phyloP scores from a whole-genome alignment of 2,113 vertebrate species.

The Pelvicachromis taeniatus region DNA sequence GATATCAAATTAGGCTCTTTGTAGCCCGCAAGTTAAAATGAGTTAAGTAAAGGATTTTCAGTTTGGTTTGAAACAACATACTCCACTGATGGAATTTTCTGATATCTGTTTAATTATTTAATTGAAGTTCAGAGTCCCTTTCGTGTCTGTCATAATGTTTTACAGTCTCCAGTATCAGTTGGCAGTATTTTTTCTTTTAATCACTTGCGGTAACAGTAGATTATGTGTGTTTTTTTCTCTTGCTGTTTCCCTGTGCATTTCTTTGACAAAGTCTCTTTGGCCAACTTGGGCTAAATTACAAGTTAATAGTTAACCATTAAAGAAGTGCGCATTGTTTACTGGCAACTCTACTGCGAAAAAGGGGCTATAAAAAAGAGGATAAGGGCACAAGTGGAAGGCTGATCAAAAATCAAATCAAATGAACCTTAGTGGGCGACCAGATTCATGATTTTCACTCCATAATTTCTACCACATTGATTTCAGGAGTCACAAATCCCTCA shows the following conservation, averaged over 20 bases:
- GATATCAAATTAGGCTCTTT: background rate
- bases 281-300: background rate
- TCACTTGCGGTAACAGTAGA: background rate
- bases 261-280: background rate
- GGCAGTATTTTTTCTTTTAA: constrained; percentile 2
- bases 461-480: background rate
- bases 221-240: background rate
- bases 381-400: background rate
- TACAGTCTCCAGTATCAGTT: constrained; percentile 3
- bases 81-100: background rate
- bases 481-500: background rate
- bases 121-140: background rate
- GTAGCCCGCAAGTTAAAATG: background rate
- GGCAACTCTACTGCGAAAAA: background rate
- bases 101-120: background rate
- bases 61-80: background rate
- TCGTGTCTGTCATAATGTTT: background rate
- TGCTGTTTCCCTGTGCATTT: background rate
- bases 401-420: background rate
- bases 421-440: background rate
- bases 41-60: background rate
- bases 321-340: background rate
- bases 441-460: background rate
- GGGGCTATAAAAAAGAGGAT: background rate
- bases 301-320: background rate